Evolutionary conservation across 1,140 invertebrate species (phyloP).

Genomic region (Sycobia sp.): DNA sequence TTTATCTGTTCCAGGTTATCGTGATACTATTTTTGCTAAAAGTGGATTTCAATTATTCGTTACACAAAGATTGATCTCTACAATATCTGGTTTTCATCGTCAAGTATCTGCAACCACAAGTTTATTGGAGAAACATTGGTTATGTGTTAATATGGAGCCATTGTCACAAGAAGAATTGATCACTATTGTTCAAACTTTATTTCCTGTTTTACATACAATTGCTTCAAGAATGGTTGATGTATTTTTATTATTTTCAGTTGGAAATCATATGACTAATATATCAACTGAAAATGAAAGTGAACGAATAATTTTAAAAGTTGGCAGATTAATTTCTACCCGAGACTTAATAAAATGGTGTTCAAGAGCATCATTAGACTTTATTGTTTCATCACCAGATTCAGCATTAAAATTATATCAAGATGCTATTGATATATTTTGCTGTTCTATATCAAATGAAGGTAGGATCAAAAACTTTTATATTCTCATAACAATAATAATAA

Average conservation of each 20-base stretch:
- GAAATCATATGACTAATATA: conserved; percentile 63
- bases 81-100: conserved; percentile 65
- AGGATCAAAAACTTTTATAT: conserved; percentile 21
- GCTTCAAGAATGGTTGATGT: conserved; percentile 81
- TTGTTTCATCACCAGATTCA: conserved; percentile 75
- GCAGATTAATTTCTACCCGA: conserved; percentile 76
- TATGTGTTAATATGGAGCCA: conserved; percentile 81
- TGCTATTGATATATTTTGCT: conserved; percentile 90
- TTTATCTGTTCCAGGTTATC: conserved; percentile 85
- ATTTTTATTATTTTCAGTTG: conserved; percentile 80
- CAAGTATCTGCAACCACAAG: conserved; percentile 69
- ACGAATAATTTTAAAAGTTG: conserved; percentile 58
- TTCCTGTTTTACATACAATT: conserved; percentile 76
- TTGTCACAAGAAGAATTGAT: conserved; percentile 76
- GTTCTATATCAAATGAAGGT: conserved; percentile 69
- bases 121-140: conserved; percentile 81
- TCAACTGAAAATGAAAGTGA: conserved; percentile 37
- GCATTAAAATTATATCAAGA: conserved; percentile 84
- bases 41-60: conserved; percentile 91
- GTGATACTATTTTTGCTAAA: conserved; percentile 76
- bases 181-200: conserved; percentile 70
- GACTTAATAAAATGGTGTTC: conserved; percentile 94
- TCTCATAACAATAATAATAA: too few species aligned
- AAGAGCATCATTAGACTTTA: conserved; percentile 75
- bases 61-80: conserved; percentile 74